Evolutionary conservation across 2,888 invertebrate species (phyloP).

Genomic region (Drosophila infuscata): DNA sequence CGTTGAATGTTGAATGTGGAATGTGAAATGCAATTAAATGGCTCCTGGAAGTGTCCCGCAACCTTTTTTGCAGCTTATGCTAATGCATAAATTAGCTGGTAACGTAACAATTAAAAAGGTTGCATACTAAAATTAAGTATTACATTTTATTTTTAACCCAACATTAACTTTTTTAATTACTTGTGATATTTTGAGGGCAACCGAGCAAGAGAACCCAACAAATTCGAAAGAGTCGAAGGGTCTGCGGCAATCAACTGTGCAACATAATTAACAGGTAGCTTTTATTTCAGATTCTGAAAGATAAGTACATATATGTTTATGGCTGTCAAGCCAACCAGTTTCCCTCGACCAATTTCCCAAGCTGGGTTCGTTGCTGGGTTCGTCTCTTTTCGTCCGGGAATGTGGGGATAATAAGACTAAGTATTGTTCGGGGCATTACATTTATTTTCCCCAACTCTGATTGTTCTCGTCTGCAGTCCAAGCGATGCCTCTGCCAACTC

Average conservation of each 20-base stretch:
- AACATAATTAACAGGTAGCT: conserved; percentile 12
- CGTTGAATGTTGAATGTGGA: conserved; percentile 38
- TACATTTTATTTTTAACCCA: conserved; percentile 52
- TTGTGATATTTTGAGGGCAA: conserved; percentile 40
- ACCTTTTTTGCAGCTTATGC: conserved; percentile 45
- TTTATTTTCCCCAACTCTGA: conserved; percentile 13
- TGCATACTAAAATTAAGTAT: conserved; percentile 57
- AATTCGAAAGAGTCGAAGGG: background rate
- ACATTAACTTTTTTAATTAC: conserved; percentile 66
- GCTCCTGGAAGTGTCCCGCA: conserved; percentile 33
- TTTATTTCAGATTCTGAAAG: background rate
- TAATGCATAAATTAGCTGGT: conserved; percentile 65
- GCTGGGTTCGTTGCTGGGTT: no score
- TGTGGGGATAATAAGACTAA: conserved; percentile 12
- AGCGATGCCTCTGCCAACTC: conserved; percentile 24
- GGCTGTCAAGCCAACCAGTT: background rate
- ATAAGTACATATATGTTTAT: background rate
- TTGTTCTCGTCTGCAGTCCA: conserved; percentile 6
- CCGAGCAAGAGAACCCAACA: conserved; percentile 4
- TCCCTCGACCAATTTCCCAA: background rate
- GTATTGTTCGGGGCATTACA: conserved; percentile 32
- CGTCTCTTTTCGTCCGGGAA: background rate
- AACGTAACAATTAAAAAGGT: conserved; percentile 64
- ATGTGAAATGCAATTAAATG: conserved; percentile 59
- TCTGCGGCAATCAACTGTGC: conserved; percentile 11